These are phyloP conservation scores for Clarias gariepinus DNA, from an alignment of 2,113 vertebrate genomes.

Conservation along the genomic window DNA sequence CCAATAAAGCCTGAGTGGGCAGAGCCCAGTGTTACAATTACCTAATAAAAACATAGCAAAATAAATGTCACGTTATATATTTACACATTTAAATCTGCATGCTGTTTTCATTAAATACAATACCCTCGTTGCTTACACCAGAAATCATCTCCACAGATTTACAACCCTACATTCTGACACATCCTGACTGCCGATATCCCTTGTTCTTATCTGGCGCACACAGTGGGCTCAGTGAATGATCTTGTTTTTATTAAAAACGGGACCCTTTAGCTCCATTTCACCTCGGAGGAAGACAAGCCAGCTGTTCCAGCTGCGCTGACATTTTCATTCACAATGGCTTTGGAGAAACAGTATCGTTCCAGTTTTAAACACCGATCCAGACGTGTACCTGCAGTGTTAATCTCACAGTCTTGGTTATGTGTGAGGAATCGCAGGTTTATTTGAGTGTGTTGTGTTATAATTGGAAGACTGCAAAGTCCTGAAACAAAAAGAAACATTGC, in stretches of 20 bases:
- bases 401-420: background rate
- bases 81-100: background rate
- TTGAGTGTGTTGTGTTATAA: background rate
- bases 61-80: background rate
- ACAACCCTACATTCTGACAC: background rate
- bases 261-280: conserved; percentile 26
- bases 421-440: conserved; percentile 4
- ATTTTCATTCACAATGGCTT: conserved; percentile 41
- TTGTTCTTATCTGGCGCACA: conserved; percentile 19
- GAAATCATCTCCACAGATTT: background rate
- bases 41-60: too few species aligned
- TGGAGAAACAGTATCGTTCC: conserved; percentile 15
- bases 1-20: background rate
- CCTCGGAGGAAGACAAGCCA: conserved; percentile 19
- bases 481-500: background rate
- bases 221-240: conserved; percentile 5
- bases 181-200: background rate
- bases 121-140: background rate
- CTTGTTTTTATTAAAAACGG: conserved; percentile 29
- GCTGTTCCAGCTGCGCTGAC: conserved; percentile 22
- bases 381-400: background rate
- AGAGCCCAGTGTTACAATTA: background rate
- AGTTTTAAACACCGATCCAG: conserved; percentile 7
- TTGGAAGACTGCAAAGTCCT: background rate
- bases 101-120: background rate